Evolutionary conservation across 1,140 invertebrate species (phyloP).

Genomic region (Bombus superbus): DNA sequence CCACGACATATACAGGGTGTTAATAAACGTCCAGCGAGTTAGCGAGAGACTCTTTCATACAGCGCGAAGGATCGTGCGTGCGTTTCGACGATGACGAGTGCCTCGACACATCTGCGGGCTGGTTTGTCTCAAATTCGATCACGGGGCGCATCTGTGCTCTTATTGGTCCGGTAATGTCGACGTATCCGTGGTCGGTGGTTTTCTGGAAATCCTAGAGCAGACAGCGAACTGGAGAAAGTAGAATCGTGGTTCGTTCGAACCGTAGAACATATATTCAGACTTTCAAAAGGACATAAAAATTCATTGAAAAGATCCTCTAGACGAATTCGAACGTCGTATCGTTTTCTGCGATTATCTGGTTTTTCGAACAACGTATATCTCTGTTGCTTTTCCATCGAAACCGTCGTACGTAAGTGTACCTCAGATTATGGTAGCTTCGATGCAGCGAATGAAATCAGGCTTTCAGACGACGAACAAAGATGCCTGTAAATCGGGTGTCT

Average conservation of each 20-base stretch:
- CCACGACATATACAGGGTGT: constrained; percentile 38
- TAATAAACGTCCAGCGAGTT: not conserved
- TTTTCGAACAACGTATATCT: not conserved
- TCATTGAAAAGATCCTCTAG: no score
- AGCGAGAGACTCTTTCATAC: not conserved
- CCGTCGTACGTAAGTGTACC: not conserved
- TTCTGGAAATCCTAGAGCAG: no score
- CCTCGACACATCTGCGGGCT: not conserved
- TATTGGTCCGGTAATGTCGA: not conserved
- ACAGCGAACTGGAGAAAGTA: no score
- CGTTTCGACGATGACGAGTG: not conserved
- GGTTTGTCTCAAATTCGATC: not conserved
- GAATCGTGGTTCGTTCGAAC: no score
- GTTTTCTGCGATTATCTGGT: no score
- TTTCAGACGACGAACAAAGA: not conserved
- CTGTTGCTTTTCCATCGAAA: not conserved
- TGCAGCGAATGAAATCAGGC: not conserved
- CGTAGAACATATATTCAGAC: no score
- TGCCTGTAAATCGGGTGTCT: not conserved
- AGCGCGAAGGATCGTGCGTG: no score
- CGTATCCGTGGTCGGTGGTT: no score
- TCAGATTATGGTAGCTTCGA: not conserved
- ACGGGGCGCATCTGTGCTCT: not conserved
- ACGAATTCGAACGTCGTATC: no score
- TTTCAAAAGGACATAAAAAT: no score